A percentile compares a stretch with the other conserved stretches of the same genome.
Conservation (phyloP, 2,113 vertebrate species). For the Corydoras sp. region DNA sequence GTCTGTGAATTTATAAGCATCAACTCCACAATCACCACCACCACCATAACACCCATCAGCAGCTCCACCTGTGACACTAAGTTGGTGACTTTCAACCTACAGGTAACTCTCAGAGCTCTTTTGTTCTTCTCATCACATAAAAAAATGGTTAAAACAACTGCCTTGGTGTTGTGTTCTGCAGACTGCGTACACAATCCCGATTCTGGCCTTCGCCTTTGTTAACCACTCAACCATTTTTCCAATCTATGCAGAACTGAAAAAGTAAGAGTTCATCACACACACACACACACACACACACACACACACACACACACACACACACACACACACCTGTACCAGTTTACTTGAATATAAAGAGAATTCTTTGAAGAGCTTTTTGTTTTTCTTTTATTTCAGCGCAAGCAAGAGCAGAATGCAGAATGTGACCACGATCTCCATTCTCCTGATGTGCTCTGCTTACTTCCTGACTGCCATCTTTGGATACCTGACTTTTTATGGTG, state of each 20-base stretch:
- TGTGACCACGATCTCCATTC: conserved; percentile 72
- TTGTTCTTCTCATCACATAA: too few species aligned
- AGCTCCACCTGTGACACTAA: conserved; percentile 44
- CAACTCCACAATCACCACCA: not conserved
- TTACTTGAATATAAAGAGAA: too few species aligned
- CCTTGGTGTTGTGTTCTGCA: conserved; percentile 44
- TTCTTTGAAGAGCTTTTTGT: not conserved
- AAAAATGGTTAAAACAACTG: too few species aligned
- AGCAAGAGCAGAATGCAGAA: conserved; percentile 50
- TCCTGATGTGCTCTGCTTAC: conserved; percentile 80
- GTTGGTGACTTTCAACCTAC: conserved; percentile 65
- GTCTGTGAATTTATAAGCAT: conserved; percentile 43
- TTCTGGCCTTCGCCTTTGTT: conserved; percentile 76
- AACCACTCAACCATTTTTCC: conserved; percentile 78
- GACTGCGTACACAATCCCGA: conserved; percentile 70
- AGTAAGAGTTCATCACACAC: conserved; percentile 53
- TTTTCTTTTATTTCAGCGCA: conserved; percentile 54
- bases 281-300: too few species aligned
- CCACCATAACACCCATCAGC: not conserved
- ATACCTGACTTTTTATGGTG: conserved; percentile 78
- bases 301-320: too few species aligned
- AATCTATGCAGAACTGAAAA: conserved; percentile 73
- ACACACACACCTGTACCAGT: too few species aligned
- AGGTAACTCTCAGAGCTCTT: conserved; percentile 54
- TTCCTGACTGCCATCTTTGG: conserved; percentile 70